Conservation (phyloP, 1,140 invertebrate genomes). For the Callitettix versicolor region DNA sequence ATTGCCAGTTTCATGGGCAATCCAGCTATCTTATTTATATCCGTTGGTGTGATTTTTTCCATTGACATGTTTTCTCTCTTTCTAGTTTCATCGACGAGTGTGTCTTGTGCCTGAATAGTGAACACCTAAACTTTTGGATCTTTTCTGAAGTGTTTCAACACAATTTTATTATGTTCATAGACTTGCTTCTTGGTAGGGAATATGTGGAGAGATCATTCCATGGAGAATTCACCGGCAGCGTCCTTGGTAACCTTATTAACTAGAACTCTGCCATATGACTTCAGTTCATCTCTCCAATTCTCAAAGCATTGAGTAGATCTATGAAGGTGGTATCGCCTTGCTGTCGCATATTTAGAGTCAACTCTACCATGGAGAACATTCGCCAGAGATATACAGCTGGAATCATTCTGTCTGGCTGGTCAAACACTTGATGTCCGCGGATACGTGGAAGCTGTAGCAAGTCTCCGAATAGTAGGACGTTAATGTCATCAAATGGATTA, state of each 20-base stretch:
- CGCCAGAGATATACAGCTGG: constrained; percentile 30
- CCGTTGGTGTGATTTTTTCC: not conserved
- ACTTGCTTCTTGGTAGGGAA: not conserved
- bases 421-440: constrained; percentile 28
- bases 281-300: not conserved
- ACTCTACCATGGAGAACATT: constrained; percentile 19
- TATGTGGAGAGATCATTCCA: not conserved
- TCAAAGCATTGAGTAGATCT: not conserved
- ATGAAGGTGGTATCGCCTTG: not conserved
- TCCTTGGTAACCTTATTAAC: not conserved
- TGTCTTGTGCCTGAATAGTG: constrained; percentile 24
- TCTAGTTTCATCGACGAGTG: constrained; percentile 16
- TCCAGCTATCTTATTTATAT: not conserved
- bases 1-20: not conserved
- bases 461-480: constrained; percentile 31
- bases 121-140: constrained; percentile 7
- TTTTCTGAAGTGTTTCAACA: not conserved
- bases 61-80: not conserved
- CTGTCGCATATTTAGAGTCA: not conserved
- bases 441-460: constrained; percentile 32
- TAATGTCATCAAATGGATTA: constrained; percentile 27
- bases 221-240: not conserved
- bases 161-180: not conserved
- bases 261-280: not conserved
- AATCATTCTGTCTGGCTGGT: constrained; percentile 27